phyloP scores from a whole-genome alignment of 2,888 invertebrate species.

The Spodoptera picta region DNA sequence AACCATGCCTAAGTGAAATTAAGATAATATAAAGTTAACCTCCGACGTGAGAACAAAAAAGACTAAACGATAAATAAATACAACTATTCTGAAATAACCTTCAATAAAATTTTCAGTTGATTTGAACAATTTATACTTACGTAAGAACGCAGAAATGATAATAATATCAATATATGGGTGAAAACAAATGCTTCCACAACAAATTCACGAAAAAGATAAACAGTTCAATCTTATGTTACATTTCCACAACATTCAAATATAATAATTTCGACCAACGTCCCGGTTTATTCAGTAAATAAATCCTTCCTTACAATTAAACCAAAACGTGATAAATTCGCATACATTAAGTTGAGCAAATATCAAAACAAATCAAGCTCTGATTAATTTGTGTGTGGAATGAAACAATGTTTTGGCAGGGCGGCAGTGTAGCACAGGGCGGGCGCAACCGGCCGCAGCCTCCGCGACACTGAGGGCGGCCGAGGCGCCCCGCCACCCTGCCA shows the following conservation, averaged over 20 bases:
- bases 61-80: slow-evolving; percentile 25
- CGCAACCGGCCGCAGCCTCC: slow-evolving; percentile 85
- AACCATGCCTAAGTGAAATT: no score
- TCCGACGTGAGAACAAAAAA: slow-evolving; percentile 13
- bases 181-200: slow-evolving; percentile 40
- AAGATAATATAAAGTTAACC: neutral
- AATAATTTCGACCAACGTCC: slow-evolving; percentile 46
- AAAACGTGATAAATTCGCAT: slow-evolving; percentile 27
- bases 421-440: slow-evolving; percentile 74
- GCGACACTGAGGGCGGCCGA: slow-evolving; percentile 81
- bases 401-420: slow-evolving; percentile 73
- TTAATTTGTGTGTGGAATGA: slow-evolving; percentile 57
- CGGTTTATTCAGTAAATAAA: slow-evolving; percentile 18
- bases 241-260: slow-evolving; percentile 62
- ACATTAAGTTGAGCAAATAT: slow-evolving; percentile 43
- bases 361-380: slow-evolving; percentile 50
- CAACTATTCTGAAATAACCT: slow-evolving; percentile 24
- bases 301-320: slow-evolving; percentile 18
- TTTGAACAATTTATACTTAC: slow-evolving; percentile 61
- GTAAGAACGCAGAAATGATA: slow-evolving; percentile 57
- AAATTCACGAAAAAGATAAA: slow-evolving; percentile 65
- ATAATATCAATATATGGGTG: slow-evolving; percentile 32
- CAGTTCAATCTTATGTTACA: slow-evolving; percentile 61
- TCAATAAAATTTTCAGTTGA: slow-evolving; percentile 13
- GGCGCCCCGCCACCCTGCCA: slow-evolving; percentile 56